Evolutionary conservation across 2,113 vertebrate genomes (phyloP).

Genomic region (Piprites chloris): DNA sequence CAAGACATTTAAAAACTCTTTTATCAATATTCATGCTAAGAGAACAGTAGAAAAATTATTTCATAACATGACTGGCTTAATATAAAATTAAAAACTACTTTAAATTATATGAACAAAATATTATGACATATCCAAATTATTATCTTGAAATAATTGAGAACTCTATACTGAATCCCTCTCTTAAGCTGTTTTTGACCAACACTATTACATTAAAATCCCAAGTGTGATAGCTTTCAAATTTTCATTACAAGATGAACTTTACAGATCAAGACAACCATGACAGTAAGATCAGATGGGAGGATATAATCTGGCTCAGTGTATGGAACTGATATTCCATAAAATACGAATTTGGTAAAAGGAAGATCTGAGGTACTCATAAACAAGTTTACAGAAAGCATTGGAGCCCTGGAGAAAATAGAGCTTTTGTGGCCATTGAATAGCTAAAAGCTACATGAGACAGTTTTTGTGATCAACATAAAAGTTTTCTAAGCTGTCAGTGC

Average conservation of each 20-base stretch:
- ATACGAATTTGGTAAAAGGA: background rate
- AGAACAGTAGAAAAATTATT: background rate
- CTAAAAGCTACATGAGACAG: accelerated
- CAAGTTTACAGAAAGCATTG: background rate
- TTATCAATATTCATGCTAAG: background rate
- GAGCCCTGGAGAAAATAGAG: background rate
- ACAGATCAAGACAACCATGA: background rate
- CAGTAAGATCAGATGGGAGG: background rate
- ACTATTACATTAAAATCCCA: background rate
- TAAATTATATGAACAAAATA: background rate
- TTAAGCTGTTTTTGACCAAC: background rate
- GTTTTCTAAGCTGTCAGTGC: background rate
- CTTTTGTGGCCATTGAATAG: background rate
- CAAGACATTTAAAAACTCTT: background rate
- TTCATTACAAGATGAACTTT: background rate
- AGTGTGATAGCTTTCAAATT: background rate
- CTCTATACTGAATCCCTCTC: background rate
- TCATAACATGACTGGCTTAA: background rate
- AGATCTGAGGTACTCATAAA: background rate
- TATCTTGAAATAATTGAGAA: background rate
- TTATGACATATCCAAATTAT: background rate
- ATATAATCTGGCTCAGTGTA: background rate
- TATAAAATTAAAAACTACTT: background rate
- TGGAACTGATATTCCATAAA: background rate
- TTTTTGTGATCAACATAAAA: background rate